Evolutionary conservation across 2,113 vertebrate genomes (phyloP), one percentile per base, ranked within the genome.

Genomic region (Panurus biarmicus): DNA sequence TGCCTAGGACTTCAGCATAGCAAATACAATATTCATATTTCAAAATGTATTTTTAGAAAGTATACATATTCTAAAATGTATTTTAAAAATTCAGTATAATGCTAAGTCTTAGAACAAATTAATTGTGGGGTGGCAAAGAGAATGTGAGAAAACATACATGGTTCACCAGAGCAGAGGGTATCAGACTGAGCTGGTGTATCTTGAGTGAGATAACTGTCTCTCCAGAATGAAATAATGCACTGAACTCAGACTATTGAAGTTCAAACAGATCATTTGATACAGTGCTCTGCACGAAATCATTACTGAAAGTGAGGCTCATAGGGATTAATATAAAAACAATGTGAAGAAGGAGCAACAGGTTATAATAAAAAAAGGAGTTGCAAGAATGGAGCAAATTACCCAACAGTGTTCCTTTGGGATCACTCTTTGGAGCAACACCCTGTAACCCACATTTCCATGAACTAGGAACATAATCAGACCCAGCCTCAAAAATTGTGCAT

Each of bases 341-440:
- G 19, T 36, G n/a, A 93, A 72, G 8, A 48, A 85, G 47, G 66
- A 93, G 53, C 51, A 89, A 87, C 10, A 75, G 28, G 36, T 67
- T 62, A 44, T n/a, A 60, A 64, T 9, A 53, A 65, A 62, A 62
- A 64, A 72, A 38, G 38, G 31, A 85, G 31, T 36, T 75, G 9
- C 3, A 78, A 75, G 44, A 93, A 80, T 33, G 38, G 35, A 66
- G 15, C 36, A 89, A 78, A 85, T 91, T 36, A 51, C 57, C 40
- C 3, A 0, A 12, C 0, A 0, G 26, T 14, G 23, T 26, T 87
- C 47, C 81, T 81, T 36, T 20, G 48, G 17, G 64, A 33, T 31
- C 4, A 1, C 33, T 10, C 76, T 85, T 53, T 35, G 58, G 45
- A 79, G 54, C 31, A 50, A 42, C 12, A 48, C 33, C 5, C 11